Base-by-base conservation (phyloP, 2,888 invertebrate genomes). In the Xylocampa areola region DNA sequence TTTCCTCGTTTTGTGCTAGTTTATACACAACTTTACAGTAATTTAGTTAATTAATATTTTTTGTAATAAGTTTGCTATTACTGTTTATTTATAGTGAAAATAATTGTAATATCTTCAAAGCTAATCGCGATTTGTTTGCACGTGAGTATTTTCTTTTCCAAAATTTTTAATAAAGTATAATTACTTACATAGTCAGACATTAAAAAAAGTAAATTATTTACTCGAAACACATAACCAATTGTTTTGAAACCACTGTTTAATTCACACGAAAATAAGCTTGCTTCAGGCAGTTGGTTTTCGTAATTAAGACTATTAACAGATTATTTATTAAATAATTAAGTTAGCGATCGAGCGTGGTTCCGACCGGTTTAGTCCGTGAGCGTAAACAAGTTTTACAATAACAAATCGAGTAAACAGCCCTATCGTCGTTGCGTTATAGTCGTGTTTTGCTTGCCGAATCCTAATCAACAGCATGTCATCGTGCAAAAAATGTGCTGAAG, bases 1-100 rank as follows among this genome's bases (percentile, higher is more conserved):
- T 74, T 75, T 74, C 61, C 73, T 68, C 62, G 50, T 72, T 67
- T 62, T 73, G 68, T 76, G 64, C 32, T 35, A 25, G 17, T 54
- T 60, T 51, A 32, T 25, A 29, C 25, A 40, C 10, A n/a, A n/a
- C 14, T 62, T 19, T 29, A 4, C 10, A 30, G 57, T 14, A 45
- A 32, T 40, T 58, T 30, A 39, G n/a, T 14, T 17, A 54, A 48
- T 58, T 58, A 54, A 53, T 29, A 39, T 13, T 37, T 59, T n/a
- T 35, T 29, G 5, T 41, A 5, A 11, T 33, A 33, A 35, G 25
- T 43, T 49, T 50, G 3, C 40, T 23, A 16, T 27, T 32, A 43
- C 27, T 4, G 14, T 29, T 43, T 43, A n/a, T 39, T 0, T n/a
- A 39, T n/a, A 11, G 70, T 68, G 44, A 35, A 4, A 7, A 29